Percentiles rank a stretch among this genome's conserved stretches.
These are phyloP conservation scores for Casuarius casuarius DNA, from an alignment of 2,113 vertebrate genomes.

Conservation along the genomic window DNA sequence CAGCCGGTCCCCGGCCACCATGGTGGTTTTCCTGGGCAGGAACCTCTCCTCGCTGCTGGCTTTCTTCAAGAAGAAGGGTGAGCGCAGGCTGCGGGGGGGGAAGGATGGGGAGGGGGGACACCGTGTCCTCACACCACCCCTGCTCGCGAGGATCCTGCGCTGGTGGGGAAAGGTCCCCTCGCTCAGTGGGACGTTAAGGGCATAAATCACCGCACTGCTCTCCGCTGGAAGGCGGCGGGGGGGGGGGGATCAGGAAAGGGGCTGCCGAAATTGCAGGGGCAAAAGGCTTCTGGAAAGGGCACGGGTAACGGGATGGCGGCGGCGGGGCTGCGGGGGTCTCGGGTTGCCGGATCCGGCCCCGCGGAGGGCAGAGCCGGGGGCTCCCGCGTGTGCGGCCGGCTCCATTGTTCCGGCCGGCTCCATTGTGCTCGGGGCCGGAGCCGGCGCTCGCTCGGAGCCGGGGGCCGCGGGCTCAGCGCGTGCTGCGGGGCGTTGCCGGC, in stretches of 20 bases:
- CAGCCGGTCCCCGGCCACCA: constrained; percentile 44
- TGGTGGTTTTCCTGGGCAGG: constrained; percentile 92
- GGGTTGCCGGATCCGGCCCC: neutral
- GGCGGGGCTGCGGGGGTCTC: neutral
- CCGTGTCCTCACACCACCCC: constrained; percentile 42
- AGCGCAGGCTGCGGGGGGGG: constrained; percentile 71
- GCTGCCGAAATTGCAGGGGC: rapidly evolving
- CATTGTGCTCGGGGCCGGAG: constrained; percentile 9
- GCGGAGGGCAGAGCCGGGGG: neutral
- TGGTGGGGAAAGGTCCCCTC: constrained; percentile 13
- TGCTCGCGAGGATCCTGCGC: neutral
- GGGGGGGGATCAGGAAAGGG: neutral
- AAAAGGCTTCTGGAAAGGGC: neutral
- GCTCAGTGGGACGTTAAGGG: neutral
- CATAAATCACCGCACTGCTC: neutral
- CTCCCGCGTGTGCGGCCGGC: neutral
- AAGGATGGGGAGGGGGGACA: neutral
- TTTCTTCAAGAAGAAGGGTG: constrained; percentile 93
- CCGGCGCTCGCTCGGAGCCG: too few species aligned
- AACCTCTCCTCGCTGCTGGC: constrained; percentile 85
- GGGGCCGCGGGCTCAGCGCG: too few species aligned
- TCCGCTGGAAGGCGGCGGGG: neutral
- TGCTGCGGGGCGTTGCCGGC: too few species aligned
- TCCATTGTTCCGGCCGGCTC: constrained; percentile 58
- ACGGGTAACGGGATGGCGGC: rapidly evolving